phyloP scores from a whole-genome alignment of 2,888 invertebrate species.

The Cryptus viduatorius region DNA sequence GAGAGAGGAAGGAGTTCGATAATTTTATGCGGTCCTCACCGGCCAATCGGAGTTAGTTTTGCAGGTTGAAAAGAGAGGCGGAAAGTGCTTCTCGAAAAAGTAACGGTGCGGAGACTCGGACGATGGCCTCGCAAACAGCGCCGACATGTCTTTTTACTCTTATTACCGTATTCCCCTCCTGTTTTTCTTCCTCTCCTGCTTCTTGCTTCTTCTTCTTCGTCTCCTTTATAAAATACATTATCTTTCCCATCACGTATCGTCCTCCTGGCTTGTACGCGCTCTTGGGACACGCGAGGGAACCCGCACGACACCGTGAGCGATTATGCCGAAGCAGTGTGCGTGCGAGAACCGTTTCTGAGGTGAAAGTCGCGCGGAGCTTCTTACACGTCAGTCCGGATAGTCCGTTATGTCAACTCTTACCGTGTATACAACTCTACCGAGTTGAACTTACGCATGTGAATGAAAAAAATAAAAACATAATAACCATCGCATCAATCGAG shows the following conservation, averaged over 20 bases:
- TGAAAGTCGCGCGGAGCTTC: conserved; percentile 37
- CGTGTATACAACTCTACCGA: background rate
- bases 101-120: conserved; percentile 58
- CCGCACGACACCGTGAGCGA: background rate
- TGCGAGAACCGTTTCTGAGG: conserved; percentile 32
- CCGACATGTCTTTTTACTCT: conserved; percentile 11
- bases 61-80: conserved; percentile 33
- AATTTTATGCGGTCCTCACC: conserved; percentile 53
- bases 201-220: conserved; percentile 1
- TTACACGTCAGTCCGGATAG: background rate
- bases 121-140: conserved; percentile 34
- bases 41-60: conserved; percentile 51
- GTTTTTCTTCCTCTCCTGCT: background rate
- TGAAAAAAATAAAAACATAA: background rate
- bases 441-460: conserved; percentile 9
- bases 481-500: background rate
- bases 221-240: conserved; percentile 40
- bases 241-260: conserved; percentile 45
- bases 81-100: conserved; percentile 55
- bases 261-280: conserved; percentile 25
- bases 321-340: conserved; percentile 15
- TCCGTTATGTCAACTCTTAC: conserved; percentile 41
- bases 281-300: conserved; percentile 24
- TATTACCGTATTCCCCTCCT: background rate
- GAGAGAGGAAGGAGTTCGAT: conserved; percentile 46